A percentile compares a stretch with the other conserved stretches of the same genome.
These are phyloP conservation scores for Agrotis exclamationis DNA, from an alignment of 2,888 invertebrate genomes.

Conservation along the genomic window DNA sequence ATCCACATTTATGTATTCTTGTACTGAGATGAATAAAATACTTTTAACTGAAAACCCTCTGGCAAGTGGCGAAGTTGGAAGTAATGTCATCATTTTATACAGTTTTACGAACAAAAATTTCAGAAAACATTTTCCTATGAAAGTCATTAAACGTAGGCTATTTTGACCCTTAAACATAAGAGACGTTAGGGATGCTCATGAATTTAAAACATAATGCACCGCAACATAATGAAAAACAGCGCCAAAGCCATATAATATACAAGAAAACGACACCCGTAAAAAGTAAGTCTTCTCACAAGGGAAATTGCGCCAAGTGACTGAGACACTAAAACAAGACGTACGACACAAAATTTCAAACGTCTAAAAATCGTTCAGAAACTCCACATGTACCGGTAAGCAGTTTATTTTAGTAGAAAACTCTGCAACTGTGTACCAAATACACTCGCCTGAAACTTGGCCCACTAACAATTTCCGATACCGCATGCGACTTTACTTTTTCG, in stretches of 20 bases:
- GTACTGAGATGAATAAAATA: no score
- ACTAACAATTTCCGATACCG: constrained; percentile 47
- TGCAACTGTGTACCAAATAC: constrained; percentile 52
- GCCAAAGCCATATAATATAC: constrained; percentile 41
- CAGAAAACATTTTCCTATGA: no score
- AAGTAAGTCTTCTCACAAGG: constrained; percentile 48
- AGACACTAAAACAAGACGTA: constrained; percentile 42
- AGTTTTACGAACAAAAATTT: no score
- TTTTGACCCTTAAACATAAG: no score
- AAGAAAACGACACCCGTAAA: constrained; percentile 55
- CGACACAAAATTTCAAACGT: constrained; percentile 43
- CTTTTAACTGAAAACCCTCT: no score
- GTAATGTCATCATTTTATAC: no score
- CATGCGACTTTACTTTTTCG: constrained; percentile 31
- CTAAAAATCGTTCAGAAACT: constrained; percentile 47
- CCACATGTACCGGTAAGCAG: constrained; percentile 38
- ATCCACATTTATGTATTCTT: no score
- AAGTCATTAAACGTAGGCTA: no score
- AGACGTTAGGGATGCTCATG: background rate
- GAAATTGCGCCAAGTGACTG: constrained; percentile 52
- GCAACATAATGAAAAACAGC: constrained; percentile 23
- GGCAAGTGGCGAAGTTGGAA: no score
- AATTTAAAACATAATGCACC: constrained; percentile 5
- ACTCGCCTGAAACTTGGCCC: constrained; percentile 40
- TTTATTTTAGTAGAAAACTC: constrained; percentile 54